A percentile compares a stretch with the other conserved stretches of the same genome.
Conservation (phyloP, 2,888 invertebrate species). For the Lapara coniferarum region DNA sequence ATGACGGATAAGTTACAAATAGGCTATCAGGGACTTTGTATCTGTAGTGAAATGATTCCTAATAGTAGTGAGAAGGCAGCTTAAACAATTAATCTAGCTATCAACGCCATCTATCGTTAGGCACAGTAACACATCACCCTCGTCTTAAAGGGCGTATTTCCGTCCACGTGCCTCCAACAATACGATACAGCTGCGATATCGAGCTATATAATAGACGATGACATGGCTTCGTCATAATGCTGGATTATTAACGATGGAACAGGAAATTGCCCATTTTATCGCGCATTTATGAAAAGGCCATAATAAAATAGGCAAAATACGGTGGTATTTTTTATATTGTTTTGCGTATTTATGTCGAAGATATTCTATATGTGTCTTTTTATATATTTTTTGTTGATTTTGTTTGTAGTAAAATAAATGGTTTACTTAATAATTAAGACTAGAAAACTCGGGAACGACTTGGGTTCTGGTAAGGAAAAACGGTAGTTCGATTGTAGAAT, state of each 20-base stretch:
- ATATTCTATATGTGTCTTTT: too few relatives aligned
- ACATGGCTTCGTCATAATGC: slow-evolving; percentile 71
- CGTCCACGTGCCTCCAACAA: slow-evolving; percentile 76
- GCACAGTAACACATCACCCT: slow-evolving; percentile 30
- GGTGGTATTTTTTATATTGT: neutral
- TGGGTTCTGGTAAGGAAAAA: too few relatives aligned
- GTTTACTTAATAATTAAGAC: too few relatives aligned
- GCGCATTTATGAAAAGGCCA: neutral
- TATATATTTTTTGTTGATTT: too few relatives aligned
- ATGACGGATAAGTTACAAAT: too few relatives aligned
- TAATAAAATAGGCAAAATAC: slow-evolving; percentile 3
- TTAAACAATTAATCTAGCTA: neutral
- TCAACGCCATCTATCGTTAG: slow-evolving; percentile 35
- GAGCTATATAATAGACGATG: slow-evolving; percentile 58
- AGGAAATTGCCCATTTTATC: slow-evolving; percentile 74
- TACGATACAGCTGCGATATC: slow-evolving; percentile 58
- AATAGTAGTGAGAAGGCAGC: too few relatives aligned
- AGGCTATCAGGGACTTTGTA: too few relatives aligned
- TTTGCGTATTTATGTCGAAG: neutral
- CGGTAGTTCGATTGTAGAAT: too few relatives aligned
- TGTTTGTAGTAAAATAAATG: too few relatives aligned
- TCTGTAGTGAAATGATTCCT: too few relatives aligned
- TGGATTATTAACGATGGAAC: slow-evolving; percentile 67
- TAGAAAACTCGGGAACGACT: too few relatives aligned
- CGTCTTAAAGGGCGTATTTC: slow-evolving; percentile 65